Conservation (phyloP, 2,113 vertebrate species). For the Cyanoramphus novaezelandiae region DNA sequence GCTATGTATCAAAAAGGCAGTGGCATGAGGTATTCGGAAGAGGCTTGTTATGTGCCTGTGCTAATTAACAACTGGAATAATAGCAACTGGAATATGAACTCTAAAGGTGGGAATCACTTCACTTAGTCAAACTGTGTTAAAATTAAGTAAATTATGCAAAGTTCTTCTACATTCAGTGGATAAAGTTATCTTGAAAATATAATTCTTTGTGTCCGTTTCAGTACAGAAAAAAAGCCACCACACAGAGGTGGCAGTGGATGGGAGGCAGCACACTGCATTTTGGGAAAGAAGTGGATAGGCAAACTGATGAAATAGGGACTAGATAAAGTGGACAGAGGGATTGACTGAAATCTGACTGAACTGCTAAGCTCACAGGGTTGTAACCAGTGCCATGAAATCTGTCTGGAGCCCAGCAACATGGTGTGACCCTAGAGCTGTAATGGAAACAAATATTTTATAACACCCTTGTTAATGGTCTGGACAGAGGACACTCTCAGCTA, state of each 20-base stretch:
- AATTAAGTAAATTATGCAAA: not conserved
- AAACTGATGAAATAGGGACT: not conserved
- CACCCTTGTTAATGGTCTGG: not conserved
- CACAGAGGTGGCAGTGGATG: not conserved
- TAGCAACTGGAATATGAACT: not conserved
- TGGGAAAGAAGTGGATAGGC: not conserved
- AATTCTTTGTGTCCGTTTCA: not conserved
- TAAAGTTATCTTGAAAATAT: not conserved
- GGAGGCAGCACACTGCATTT: rapidly evolving
- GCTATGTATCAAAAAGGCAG: not conserved
- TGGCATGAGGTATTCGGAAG: not conserved
- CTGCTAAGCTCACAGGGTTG: not conserved
- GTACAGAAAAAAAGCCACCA: not conserved
- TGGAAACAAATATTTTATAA: not conserved
- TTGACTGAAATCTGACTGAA: not conserved
- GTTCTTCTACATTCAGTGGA: not conserved
- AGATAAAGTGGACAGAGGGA: not conserved
- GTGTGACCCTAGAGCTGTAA: not conserved
- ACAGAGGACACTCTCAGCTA: not conserved
- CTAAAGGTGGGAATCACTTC: not conserved
- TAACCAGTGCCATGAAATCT: not conserved
- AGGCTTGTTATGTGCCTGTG: not conserved
- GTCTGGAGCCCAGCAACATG: not conserved
- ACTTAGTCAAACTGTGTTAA: not conserved
- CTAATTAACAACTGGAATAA: not conserved